Conservation (phyloP, 1,140 invertebrate species). For the Sarcophaga peregrina region DNA sequence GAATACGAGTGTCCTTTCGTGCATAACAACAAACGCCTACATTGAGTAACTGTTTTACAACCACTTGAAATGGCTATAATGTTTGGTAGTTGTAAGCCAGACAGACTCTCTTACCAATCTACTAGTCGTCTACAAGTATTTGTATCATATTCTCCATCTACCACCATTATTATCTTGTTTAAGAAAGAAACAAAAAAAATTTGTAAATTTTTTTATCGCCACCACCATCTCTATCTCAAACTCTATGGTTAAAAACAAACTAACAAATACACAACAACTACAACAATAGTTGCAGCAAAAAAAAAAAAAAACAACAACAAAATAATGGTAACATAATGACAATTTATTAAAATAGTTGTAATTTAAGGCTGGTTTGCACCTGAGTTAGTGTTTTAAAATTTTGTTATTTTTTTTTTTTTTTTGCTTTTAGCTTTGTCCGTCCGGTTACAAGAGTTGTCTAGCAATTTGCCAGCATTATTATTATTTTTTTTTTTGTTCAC, state of each 20-base stretch:
- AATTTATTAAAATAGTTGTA: conserved; percentile 27
- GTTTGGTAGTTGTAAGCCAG: neutral
- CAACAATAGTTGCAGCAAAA: neutral
- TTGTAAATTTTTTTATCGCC: neutral
- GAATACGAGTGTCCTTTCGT: conserved; percentile 9
- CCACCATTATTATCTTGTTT: conserved; percentile 18
- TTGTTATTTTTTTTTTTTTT: too few species aligned
- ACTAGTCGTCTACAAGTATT: neutral
- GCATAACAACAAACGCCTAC: conserved; percentile 17
- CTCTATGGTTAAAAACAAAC: neutral
- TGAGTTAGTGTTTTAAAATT: neutral
- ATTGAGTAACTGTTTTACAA: neutral
- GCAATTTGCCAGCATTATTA: conserved; percentile 18
- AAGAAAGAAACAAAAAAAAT: neutral
- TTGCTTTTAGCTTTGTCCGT: neutral
- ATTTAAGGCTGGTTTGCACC: conserved; percentile 9
- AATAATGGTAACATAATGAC: neutral
- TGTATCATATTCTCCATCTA: conserved; percentile 33
- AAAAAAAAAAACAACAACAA: too few species aligned
- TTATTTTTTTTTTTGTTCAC: neutral
- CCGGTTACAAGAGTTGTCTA: conserved; percentile 12
- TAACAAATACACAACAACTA: neutral
- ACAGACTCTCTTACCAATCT: neutral
- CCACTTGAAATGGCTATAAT: neutral
- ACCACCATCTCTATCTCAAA: neutral